Conservation (phyloP, 2,888 invertebrate genomes). For the Subacronicta megacephala region DNA sequence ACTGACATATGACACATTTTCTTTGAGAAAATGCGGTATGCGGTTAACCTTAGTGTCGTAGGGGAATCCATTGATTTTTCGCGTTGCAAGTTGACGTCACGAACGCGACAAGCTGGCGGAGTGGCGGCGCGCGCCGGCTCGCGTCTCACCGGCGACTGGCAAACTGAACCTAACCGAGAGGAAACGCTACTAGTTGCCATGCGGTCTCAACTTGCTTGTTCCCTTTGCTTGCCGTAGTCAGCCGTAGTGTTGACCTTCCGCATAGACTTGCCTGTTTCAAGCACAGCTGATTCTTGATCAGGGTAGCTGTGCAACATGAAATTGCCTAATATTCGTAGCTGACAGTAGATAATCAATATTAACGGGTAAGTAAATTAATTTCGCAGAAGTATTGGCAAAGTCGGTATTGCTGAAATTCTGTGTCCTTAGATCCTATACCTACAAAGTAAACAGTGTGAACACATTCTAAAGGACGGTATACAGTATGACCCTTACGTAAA, state of each 20-base stretch:
- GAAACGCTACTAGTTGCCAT: constrained; percentile 84
- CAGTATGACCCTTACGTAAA: too few species aligned
- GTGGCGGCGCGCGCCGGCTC: constrained; percentile 86
- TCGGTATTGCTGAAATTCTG: too few species aligned
- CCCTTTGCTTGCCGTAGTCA: constrained; percentile 57
- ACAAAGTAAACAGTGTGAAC: too few species aligned
- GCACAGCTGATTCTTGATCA: constrained; percentile 73
- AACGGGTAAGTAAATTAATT: background rate
- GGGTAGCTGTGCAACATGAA: constrained; percentile 27
- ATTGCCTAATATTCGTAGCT: constrained; percentile 10
- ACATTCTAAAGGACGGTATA: too few species aligned
- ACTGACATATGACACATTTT: constrained; percentile 87
- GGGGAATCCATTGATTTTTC: constrained; percentile 87
- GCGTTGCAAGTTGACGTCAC: constrained; percentile 85
- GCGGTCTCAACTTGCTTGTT: constrained; percentile 74
- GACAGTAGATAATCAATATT: background rate
- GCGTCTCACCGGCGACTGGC: constrained; percentile 85
- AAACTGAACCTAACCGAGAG: constrained; percentile 71
- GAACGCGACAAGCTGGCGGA: constrained; percentile 78
- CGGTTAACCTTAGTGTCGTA: constrained; percentile 82
- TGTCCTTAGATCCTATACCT: too few species aligned
- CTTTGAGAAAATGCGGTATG: constrained; percentile 87
- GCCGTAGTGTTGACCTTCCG: constrained; percentile 77
- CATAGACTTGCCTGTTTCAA: constrained; percentile 71
- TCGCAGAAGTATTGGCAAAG: background rate